A percentile compares a stretch with the other conserved stretches of the same genome.
Conservation (phyloP, 1,140 invertebrate species). For the Lepidurus packardi region DNA sequence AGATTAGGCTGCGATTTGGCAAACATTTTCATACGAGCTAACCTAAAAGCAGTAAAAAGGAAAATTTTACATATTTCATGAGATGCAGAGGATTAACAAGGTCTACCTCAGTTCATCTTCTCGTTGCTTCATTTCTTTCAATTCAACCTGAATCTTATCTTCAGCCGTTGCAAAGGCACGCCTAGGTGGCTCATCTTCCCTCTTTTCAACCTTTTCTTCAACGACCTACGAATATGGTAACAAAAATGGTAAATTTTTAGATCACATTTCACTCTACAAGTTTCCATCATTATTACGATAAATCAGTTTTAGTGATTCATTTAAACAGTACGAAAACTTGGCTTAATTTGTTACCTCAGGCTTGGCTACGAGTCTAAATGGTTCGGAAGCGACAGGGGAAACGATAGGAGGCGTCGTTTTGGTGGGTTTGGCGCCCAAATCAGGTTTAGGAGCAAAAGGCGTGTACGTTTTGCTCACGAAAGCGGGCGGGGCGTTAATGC, state of each 20-base stretch:
- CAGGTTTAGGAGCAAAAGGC: conserved; percentile 4
- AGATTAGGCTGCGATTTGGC: conserved; percentile 50
- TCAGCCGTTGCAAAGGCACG: conserved; percentile 50
- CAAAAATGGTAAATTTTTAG: no score
- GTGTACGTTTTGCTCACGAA: conserved; percentile 34
- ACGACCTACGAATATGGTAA: background rate
- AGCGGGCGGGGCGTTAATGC: conserved; percentile 45
- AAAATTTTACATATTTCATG: background rate
- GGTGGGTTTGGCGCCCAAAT: background rate
- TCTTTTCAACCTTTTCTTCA: conserved; percentile 5
- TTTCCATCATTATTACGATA: no score
- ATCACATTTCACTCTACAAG: no score
- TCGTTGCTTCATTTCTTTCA: conserved; percentile 64
- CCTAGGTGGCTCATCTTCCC: conserved; percentile 41
- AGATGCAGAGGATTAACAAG: background rate
- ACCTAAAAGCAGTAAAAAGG: conserved; percentile 40
- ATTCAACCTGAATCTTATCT: conserved; percentile 69
- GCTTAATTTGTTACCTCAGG: background rate
- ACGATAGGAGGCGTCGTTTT: background rate
- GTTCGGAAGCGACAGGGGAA: background rate
- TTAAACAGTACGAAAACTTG: background rate
- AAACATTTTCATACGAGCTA: conserved; percentile 46
- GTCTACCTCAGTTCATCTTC: conserved; percentile 63
- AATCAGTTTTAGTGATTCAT: no score
- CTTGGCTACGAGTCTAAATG: background rate